phyloP scores from a whole-genome alignment of 2,888 invertebrate species.

The Temnothorax unifasciatus region DNA sequence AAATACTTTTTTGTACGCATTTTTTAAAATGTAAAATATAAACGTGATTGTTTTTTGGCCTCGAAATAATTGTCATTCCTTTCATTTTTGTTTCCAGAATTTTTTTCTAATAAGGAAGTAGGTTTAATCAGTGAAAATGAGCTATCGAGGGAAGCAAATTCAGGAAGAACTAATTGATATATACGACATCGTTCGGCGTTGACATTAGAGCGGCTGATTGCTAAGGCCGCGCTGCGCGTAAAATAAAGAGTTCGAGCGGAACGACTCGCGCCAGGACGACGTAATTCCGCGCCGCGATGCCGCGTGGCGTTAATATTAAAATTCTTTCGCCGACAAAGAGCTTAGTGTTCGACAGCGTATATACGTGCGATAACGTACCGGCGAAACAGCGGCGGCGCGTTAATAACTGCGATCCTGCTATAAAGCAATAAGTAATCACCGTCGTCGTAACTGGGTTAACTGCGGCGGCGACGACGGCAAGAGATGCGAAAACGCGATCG shows the following conservation, averaged over 20 bases:
- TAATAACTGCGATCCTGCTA: constrained; percentile 77
- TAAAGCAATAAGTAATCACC: constrained; percentile 69
- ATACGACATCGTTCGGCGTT: not conserved
- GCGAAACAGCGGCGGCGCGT: constrained; percentile 5
- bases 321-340: constrained; percentile 72
- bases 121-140: not conserved
- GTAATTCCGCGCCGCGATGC: constrained; percentile 22
- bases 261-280: constrained; percentile 5
- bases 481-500: constrained; percentile 68
- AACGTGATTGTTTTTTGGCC: not conserved
- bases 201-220: not conserved
- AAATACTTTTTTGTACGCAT: not conserved
- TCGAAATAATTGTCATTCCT: not conserved
- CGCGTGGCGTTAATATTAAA: constrained; percentile 61
- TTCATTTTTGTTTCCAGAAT: not conserved
- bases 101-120: not conserved
- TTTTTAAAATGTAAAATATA: not conserved
- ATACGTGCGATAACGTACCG: constrained; percentile 29
- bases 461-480: constrained; percentile 66
- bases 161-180: constrained; percentile 12
- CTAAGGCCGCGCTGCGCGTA: not conserved
- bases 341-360: constrained; percentile 59
- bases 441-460: constrained; percentile 81
- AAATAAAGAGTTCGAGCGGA: constrained; percentile 18
- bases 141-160: not conserved